Evolutionary conservation across 1,140 invertebrate genomes (phyloP).

Genomic region (Portunus trituberculatus): DNA sequence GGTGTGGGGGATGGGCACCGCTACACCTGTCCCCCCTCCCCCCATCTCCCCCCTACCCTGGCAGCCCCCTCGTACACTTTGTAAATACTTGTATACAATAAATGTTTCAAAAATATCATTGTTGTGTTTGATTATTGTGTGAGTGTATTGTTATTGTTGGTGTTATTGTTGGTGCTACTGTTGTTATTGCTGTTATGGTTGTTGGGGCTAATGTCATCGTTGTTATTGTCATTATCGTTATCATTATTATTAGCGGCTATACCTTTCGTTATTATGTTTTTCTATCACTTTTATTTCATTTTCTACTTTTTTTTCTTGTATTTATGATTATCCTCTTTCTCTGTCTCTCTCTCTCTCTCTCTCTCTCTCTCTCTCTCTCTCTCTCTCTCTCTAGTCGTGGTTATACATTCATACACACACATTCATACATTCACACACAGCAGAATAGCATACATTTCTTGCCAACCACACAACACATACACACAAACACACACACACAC

Average conservation of each 20-base stretch:
- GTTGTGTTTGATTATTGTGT: neutral
- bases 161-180: neutral
- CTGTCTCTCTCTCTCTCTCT: too few relatives aligned
- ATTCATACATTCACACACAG: neutral
- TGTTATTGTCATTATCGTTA: too few relatives aligned
- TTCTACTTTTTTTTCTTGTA: neutral
- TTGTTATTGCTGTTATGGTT: neutral
- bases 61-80: conserved; percentile 40
- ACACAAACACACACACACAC: conserved; percentile 43
- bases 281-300: neutral
- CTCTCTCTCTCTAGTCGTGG: neutral
- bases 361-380: conserved; percentile 8
- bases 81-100: conserved; percentile 71
- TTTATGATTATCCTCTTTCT: neutral
- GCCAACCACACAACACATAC: neutral
- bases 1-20: conserved; percentile 4
- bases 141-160: neutral
- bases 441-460: too few relatives aligned
- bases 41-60: neutral
- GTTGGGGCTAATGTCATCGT: too few relatives aligned
- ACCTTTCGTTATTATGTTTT: too few relatives aligned
- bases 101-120: conserved; percentile 64
- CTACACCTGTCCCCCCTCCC: neutral
- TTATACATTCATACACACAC: conserved; percentile 2
- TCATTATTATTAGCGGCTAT: too few relatives aligned